These are phyloP conservation scores for Zapus hudsonius DNA, from an alignment of 2,113 vertebrate species.

Conservation along the genomic window DNA sequence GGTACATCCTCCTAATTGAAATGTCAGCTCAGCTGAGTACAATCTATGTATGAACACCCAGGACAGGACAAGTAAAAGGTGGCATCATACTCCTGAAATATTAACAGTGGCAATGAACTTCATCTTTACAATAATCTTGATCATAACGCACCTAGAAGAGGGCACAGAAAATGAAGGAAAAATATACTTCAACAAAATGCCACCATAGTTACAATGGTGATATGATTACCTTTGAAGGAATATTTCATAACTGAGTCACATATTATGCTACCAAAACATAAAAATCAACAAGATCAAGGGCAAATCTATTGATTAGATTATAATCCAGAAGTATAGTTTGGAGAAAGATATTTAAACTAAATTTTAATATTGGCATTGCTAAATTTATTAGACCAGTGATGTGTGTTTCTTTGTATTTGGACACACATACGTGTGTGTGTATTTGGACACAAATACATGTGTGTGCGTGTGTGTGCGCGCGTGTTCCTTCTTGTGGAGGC, in stretches of 20 bases:
- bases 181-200: not conserved
- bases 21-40: slow-evolving; percentile 52
- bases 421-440: too few species aligned
- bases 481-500: too few species aligned
- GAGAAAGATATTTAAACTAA: not conserved
- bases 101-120: slow-evolving; percentile 59
- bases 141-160: not conserved
- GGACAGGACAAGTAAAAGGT: not conserved
- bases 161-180: not conserved
- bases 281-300: not conserved
- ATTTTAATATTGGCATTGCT: not conserved
- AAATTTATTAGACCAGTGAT: too few species aligned
- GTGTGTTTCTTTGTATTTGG: too few species aligned
- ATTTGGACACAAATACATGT: too few species aligned
- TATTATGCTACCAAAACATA: not conserved
- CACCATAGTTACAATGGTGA: not conserved
- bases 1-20: slow-evolving; percentile 37
- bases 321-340: not conserved
- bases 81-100: slow-evolving; percentile 61
- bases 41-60: not conserved
- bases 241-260: not conserved
- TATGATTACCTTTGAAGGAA: not conserved
- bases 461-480: too few species aligned
- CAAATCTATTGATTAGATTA: not conserved
- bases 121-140: slow-evolving; percentile 42